Conservation (phyloP, 2,113 vertebrate species). For the Xiphophorus hellerii region DNA sequence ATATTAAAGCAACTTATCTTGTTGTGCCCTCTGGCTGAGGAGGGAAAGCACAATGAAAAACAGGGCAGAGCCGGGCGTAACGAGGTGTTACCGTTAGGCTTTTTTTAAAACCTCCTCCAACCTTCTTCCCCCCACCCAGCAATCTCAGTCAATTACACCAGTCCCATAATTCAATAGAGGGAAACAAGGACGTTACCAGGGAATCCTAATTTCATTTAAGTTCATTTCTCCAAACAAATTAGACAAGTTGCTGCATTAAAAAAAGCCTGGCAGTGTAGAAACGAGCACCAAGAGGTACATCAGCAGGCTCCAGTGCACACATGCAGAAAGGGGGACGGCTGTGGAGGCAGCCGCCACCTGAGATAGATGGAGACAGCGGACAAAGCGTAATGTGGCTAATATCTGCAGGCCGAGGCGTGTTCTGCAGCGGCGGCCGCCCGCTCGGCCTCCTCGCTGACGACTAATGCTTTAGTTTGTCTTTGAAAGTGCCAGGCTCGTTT, state of each 20-base stretch:
- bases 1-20: conserved; percentile 82
- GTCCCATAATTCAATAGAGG: conserved; percentile 68
- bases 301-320: conserved; percentile 27
- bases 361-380: conserved; percentile 39
- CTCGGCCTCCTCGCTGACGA: conserved; percentile 23
- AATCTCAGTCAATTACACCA: conserved; percentile 76
- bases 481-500: conserved; percentile 60
- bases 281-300: conserved; percentile 14
- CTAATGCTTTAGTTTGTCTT: conserved; percentile 69
- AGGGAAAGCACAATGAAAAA: conserved; percentile 5
- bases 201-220: conserved; percentile 77
- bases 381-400: conserved; percentile 54
- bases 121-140: conserved; percentile 9
- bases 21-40: conserved; percentile 56
- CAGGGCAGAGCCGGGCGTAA: conserved; percentile 10
- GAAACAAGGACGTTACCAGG: conserved; percentile 74
- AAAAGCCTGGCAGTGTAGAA: conserved; percentile 40
- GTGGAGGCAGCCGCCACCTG: conserved; percentile 33
- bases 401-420: conserved; percentile 30
- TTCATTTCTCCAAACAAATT: conserved; percentile 80
- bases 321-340: conserved; percentile 12
- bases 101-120: not conserved
- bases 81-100: conserved; percentile 24
- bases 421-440: not conserved
- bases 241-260: conserved; percentile 59